Evolutionary conservation across 2,797 vertebrate genomes (phyloP), one percentile per base, ranked within the genome.

Genomic region (Sebastes taczanowskii): DNA sequence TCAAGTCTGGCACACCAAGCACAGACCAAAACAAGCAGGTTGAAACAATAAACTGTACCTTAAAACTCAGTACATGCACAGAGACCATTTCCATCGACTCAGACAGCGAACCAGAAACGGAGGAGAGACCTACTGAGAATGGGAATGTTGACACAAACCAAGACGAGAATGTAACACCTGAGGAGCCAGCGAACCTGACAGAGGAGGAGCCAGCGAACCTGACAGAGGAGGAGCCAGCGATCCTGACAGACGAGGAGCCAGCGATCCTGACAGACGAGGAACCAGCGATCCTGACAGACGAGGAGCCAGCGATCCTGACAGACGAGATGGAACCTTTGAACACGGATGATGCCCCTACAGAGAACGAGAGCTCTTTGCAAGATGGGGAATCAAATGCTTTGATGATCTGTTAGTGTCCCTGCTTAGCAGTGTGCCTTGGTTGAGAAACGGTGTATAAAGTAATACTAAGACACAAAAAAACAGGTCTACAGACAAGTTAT

Each of bases 21-120:
- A 89, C 80, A 75, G 87, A 89, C 87, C 88, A 96, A 96, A 96
- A 95, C 95, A 93, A 94, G 95, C 89, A 89, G 16, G 74, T 83
- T 90, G 81, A 85, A 16, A 96, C 96, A 88, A 94, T 96, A 11
- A 97, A 97, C 81, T 97, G 93, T 90, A 96, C 96, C 56, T 95
- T 96, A 18, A 96, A 93, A 64, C 72, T 91, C 68, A 90, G 71
- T 34, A 91, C 86, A 13, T 93, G 86, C 88, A 91, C 91, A 78
- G 95, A 96, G 87, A 93, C 95, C 23, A 95, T 96, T 82, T 91
- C 93, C 18, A 92, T 96, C 53, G 95, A 96, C 75, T 95, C 95
- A 1, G 95, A 96, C 81, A 95, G 93, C 77, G 95, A 95, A 69
- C 86, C 93, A n/a, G 96, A 96, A 75, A 77, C 32, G 0, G 89